Percentiles rank a stretch among this genome's conserved stretches.
Evolutionary conservation across 2,888 invertebrate species (phyloP).

Genomic region (Zeuzera pyrina): DNA sequence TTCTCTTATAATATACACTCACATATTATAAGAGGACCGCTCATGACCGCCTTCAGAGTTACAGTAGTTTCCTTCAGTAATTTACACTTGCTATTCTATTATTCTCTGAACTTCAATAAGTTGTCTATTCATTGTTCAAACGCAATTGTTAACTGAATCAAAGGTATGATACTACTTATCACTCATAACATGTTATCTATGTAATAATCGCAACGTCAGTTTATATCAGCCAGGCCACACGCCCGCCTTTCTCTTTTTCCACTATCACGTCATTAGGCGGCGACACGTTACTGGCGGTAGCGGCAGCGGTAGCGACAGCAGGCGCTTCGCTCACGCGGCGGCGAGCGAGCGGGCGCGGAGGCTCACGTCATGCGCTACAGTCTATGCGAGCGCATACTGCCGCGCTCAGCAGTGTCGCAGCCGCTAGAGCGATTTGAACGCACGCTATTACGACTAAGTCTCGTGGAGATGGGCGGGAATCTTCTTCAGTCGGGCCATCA

Average conservation of each 20-base stretch:
- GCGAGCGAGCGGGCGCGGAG: slow-evolving; percentile 49
- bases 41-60: too few relatives aligned
- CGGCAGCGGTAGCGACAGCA: slow-evolving; percentile 31
- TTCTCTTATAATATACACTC: too few relatives aligned
- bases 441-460: slow-evolving; percentile 63
- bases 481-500: slow-evolving; percentile 50
- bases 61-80: too few relatives aligned
- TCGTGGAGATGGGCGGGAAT: slow-evolving; percentile 46
- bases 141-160: too few relatives aligned
- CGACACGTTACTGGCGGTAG: slow-evolving; percentile 27
- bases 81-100: too few relatives aligned
- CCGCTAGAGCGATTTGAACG: slow-evolving; percentile 63
- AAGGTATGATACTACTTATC: too few relatives aligned
- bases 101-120: too few relatives aligned
- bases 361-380: slow-evolving; percentile 59
- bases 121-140: too few relatives aligned
- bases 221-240: slow-evolving; percentile 76
- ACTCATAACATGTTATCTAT: too few relatives aligned
- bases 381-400: slow-evolving; percentile 70
- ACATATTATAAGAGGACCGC: too few relatives aligned
- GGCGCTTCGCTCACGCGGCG: slow-evolving; percentile 51
- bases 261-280: slow-evolving; percentile 33
- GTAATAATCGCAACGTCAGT: too few relatives aligned
- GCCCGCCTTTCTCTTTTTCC: slow-evolving; percentile 60
- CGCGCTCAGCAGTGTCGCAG: slow-evolving; percentile 65